A percentile compares a stretch with the other conserved stretches of the same genome.
Conservation (phyloP, 2,113 vertebrate species). For the Tyrannus savana region DNA sequence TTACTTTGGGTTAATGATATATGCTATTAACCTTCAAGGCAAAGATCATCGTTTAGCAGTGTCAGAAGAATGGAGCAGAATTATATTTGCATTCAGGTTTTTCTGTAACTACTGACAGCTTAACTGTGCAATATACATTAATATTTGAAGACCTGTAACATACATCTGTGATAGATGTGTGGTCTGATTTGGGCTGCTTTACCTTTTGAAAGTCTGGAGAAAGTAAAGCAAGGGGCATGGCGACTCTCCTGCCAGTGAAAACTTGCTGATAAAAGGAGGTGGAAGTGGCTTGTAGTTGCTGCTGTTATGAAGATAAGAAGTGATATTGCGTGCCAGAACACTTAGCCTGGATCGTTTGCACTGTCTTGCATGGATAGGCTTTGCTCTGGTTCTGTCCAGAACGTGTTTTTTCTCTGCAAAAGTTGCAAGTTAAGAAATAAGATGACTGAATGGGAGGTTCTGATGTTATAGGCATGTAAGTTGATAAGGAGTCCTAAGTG, state of each 20-base stretch:
- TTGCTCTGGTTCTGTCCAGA: background rate
- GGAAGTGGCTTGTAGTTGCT: background rate
- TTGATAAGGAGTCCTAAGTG: background rate
- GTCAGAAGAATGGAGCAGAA: background rate
- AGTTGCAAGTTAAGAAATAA: background rate
- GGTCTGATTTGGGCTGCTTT: background rate
- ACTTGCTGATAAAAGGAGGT: background rate
- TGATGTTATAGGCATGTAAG: accelerated
- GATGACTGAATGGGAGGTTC: background rate
- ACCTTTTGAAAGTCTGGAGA: background rate
- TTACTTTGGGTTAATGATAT: background rate
- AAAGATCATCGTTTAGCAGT: background rate
- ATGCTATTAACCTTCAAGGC: background rate
- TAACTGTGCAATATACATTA: background rate
- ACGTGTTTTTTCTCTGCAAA: background rate
- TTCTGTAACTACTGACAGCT: background rate
- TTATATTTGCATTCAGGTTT: background rate
- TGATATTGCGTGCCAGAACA: background rate
- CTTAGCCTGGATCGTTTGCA: background rate
- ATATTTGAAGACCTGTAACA: background rate
- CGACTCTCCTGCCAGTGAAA: background rate
- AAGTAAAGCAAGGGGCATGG: background rate
- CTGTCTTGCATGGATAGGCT: background rate
- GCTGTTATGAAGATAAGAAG: background rate
- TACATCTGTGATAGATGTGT: background rate